Percentiles rank a stretch among this genome's conserved stretches.
Evolutionary conservation across 2,113 vertebrate species (phyloP).

Genomic region (Mastomys coucha): DNA sequence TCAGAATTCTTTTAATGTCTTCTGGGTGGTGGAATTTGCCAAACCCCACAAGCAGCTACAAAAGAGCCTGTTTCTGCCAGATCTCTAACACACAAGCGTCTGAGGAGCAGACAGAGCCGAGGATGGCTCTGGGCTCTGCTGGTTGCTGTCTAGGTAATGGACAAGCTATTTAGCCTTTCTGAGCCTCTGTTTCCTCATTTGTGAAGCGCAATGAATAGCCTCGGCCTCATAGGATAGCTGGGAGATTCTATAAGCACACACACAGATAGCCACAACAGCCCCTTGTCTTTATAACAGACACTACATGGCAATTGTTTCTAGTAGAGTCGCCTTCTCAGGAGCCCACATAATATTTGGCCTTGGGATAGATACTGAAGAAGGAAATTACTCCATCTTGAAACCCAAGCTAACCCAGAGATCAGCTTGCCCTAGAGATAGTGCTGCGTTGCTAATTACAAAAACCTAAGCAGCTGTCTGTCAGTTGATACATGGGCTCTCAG

Average conservation of each 20-base stretch:
- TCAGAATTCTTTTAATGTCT: neutral
- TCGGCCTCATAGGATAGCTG: neutral
- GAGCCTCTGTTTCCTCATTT: neutral
- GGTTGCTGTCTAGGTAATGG: neutral
- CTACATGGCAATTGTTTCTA: neutral
- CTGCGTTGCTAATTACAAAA: neutral
- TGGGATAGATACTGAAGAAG: neutral
- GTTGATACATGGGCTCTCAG: neutral
- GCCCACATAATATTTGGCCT: neutral
- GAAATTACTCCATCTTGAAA: neutral
- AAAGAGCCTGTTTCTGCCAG: neutral
- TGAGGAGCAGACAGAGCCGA: neutral
- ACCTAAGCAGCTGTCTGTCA: neutral
- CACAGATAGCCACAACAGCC: fast-evolving
- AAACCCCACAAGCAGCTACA: neutral
- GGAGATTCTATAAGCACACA: neutral
- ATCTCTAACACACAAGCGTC: neutral
- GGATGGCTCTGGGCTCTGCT: neutral
- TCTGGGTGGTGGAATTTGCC: neutral
- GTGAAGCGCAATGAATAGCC: neutral
- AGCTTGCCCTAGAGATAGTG: neutral
- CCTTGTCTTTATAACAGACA: too few relatives aligned
- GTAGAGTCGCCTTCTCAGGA: neutral
- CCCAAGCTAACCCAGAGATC: neutral
- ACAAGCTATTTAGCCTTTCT: neutral